Conservation (phyloP, 2,888 invertebrate species). For the Thera britannica region DNA sequence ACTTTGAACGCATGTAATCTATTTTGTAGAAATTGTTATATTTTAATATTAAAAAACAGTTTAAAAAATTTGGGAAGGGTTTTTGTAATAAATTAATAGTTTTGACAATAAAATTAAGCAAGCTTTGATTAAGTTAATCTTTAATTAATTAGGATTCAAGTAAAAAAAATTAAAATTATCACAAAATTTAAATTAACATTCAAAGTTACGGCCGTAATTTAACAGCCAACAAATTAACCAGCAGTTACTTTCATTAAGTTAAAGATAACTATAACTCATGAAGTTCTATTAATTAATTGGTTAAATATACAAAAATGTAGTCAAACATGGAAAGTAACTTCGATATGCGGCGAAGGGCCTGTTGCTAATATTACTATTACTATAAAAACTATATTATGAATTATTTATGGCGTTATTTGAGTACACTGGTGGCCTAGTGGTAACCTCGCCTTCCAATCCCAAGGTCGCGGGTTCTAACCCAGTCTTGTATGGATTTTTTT, state of each 20-base stretch:
- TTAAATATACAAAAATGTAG: conserved; percentile 30
- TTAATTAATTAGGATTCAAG: not conserved
- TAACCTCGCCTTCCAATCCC: too few species aligned
- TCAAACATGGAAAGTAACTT: conserved; percentile 23
- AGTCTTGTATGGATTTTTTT: too few species aligned
- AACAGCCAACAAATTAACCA: not conserved
- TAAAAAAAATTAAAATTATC: not conserved
- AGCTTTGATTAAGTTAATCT: not conserved
- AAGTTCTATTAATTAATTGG: conserved; percentile 14
- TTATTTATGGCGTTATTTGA: too few species aligned
- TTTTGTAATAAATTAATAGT: not conserved
- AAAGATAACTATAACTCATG: conserved; percentile 5
- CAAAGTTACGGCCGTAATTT: conserved; percentile 1
- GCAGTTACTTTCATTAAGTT: conserved; percentile 16
- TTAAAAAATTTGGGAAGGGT: not conserved
- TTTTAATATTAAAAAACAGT: not conserved
- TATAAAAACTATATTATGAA: too few species aligned
- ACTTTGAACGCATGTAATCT: conserved; percentile 11
- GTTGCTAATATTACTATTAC: not conserved
- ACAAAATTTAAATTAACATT: not conserved
- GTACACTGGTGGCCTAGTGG: too few species aligned
- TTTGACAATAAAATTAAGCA: too few species aligned
- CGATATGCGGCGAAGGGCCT: conserved; percentile 9
- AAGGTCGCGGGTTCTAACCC: too few species aligned
- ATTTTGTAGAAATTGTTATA: not conserved